Percentiles rank a stretch among this genome's conserved stretches.
These are phyloP conservation scores for Drosophila kuntzei DNA, from an alignment of 2,888 invertebrate genomes.

Conservation along the genomic window DNA sequence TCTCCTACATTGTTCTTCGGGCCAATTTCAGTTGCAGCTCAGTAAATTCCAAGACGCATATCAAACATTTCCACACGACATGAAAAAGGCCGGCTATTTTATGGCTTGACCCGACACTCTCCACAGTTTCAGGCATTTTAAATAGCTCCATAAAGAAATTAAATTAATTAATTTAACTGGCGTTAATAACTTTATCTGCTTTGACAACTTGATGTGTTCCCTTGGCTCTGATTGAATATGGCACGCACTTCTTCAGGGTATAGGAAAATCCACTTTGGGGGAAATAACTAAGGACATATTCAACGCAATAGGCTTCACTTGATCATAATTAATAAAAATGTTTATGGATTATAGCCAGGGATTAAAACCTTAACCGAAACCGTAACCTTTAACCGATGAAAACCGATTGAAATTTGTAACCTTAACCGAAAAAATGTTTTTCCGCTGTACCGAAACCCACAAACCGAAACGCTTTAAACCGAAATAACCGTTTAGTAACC, in stretches of 20 bases:
- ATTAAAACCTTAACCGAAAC: too few relatives aligned
- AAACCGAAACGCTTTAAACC: too few relatives aligned
- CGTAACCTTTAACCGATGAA: too few relatives aligned
- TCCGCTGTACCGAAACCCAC: too few relatives aligned
- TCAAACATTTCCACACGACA: slow-evolving; percentile 35
- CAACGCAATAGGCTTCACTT: not conserved
- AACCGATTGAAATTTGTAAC: too few relatives aligned
- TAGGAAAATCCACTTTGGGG: not conserved
- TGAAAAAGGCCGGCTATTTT: slow-evolving; percentile 24
- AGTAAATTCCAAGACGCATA: slow-evolving; percentile 41
- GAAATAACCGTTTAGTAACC: too few relatives aligned
- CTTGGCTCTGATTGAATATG: slow-evolving; percentile 42
- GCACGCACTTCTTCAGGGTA: slow-evolving; percentile 23
- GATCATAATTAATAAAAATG: not conserved
- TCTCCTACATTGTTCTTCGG: not conserved
- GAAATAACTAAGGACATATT: slow-evolving; percentile 3
- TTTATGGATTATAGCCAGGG: too few relatives aligned
- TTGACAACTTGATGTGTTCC: slow-evolving; percentile 56
- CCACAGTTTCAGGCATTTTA: slow-evolving; percentile 31
- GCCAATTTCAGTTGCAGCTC: slow-evolving; percentile 10
- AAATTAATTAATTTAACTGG: slow-evolving; percentile 61
- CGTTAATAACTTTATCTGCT: slow-evolving; percentile 65
- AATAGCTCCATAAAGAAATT: slow-evolving; percentile 50
- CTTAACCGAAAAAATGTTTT: too few relatives aligned
- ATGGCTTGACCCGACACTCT: slow-evolving; percentile 1